Evolutionary conservation across 2,797 vertebrate genomes (phyloP).

Genomic region (Bucorvus abyssinicus): DNA sequence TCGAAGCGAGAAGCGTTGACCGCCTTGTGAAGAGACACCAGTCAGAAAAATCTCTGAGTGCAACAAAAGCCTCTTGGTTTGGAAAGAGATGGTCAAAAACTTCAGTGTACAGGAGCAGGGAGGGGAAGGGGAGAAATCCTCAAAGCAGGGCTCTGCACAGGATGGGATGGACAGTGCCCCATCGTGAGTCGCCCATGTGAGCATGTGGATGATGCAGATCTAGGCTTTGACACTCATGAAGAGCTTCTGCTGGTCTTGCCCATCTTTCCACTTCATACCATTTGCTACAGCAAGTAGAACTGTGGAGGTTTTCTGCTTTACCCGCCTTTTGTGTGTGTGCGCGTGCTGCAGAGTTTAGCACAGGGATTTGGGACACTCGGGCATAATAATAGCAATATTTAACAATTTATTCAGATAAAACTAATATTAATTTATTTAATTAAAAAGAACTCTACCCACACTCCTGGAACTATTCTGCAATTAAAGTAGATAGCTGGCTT

Average conservation of each 20-base stretch:
- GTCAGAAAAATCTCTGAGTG: background rate
- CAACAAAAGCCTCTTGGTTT: background rate
- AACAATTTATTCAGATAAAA: slow-evolving; percentile 88
- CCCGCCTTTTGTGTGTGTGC: slow-evolving; percentile 7
- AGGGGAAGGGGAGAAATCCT: background rate
- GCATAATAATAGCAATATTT: slow-evolving; percentile 90
- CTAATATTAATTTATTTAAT: slow-evolving; percentile 99
- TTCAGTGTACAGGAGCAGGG: background rate
- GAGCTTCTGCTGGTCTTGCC: slow-evolving; percentile 49
- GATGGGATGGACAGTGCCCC: background rate
- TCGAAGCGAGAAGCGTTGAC: slow-evolving; percentile 28
- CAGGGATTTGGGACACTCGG: slow-evolving; percentile 70
- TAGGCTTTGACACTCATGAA: slow-evolving; percentile 31
- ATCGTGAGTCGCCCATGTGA: background rate
- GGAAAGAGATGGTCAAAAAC: background rate
- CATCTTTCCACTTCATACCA: background rate
- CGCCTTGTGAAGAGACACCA: background rate
- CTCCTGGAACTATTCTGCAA: slow-evolving; percentile 79
- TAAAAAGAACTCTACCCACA: slow-evolving; percentile 86
- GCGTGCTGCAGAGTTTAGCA: slow-evolving; percentile 54
- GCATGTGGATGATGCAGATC: slow-evolving; percentile 29
- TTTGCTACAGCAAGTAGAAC: slow-evolving; percentile 5
- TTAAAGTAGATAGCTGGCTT: slow-evolving; percentile 73
- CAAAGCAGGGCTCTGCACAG: slow-evolving; percentile 5
- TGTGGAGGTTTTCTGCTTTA: slow-evolving; percentile 25